These are phyloP conservation scores for Gavialis gangeticus DNA, from an alignment of 2,113 vertebrate species.

Conservation along the genomic window DNA sequence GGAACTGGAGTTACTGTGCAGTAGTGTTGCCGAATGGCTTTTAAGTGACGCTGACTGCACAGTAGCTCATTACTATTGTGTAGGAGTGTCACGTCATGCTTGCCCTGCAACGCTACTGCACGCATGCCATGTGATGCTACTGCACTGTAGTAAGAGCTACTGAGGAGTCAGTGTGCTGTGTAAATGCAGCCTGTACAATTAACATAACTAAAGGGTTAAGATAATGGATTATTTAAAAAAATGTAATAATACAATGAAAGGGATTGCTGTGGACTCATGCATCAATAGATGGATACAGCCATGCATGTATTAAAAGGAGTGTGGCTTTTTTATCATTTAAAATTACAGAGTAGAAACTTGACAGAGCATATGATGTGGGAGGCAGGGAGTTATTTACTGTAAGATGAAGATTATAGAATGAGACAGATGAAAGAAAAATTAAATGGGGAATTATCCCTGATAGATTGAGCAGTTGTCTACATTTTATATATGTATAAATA, in stretches of 20 bases:
- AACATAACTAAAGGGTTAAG: background rate
- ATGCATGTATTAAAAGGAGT: background rate
- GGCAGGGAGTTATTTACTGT: slow-evolving; percentile 43
- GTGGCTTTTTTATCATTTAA: slow-evolving; percentile 24
- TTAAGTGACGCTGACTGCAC: too few relatives aligned
- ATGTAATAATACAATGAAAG: slow-evolving; percentile 9
- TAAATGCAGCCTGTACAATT: background rate
- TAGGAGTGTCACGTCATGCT: too few relatives aligned
- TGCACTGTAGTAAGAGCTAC: background rate
- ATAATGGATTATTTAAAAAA: background rate
- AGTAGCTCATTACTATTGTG: too few relatives aligned
- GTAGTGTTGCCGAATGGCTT: too few relatives aligned
- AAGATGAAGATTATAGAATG: slow-evolving; percentile 27
- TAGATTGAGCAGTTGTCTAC: slow-evolving; percentile 22
- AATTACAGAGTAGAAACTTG: slow-evolving; percentile 31
- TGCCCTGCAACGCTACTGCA: too few relatives aligned
- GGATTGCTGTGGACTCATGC: background rate
- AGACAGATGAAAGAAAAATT: slow-evolving; percentile 46
- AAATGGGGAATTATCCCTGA: slow-evolving; percentile 39
- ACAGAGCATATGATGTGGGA: background rate
- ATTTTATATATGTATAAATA: slow-evolving; percentile 38
- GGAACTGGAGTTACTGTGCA: too few relatives aligned
- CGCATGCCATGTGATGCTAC: too few relatives aligned
- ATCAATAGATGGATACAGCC: slow-evolving; percentile 1
- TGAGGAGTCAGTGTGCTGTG: background rate